Base-by-base conservation (phyloP, 2,113 vertebrate genomes). In the Anolis sagrei region DNA sequence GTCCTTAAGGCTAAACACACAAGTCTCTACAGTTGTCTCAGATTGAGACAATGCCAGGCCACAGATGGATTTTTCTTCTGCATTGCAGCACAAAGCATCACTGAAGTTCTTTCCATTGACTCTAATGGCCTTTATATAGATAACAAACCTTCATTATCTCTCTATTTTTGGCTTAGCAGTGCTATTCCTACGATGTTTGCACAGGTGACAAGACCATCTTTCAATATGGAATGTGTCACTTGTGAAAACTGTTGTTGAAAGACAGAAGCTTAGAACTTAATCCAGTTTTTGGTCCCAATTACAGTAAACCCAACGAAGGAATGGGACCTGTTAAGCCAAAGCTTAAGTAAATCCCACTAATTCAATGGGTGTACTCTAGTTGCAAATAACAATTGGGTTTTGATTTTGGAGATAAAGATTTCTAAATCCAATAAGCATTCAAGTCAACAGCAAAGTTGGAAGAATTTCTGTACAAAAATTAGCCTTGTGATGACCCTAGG, bases 51-150 rank as follows among this genome's bases (percentile, higher is more conserved):
- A 76, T 68, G 18, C 36, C 36, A n/a, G 34, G 13, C 36, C 25
- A 62, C 34, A 66, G 62, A 23, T 49, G 19, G 62, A 19, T 68
- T 36, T 11, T 80, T 68, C 39, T 68, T 68, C 44, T 68, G 44
- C 79, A 74, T 5, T 34, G 11, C 58, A 84, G 62, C n/a, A 66
- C 29, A 62, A 80, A 80, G 54, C 29, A 49, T 58, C 34, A 5
- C 9, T 44, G 44, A 58, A 85, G 58, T 75, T 68, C 64, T 75
- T 83, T 75, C 69, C 75, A 86, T 29, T 7, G 48, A 66, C 49
- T 83, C 51, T 72, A 83, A 32, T 25, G 70, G 80, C 69, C 82
- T 84, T 61, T 73, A 49, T 74, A 70, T 21, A 32, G 62, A 54
- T 62, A 72, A 32, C 34, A 23, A 79, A 5, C 14, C 32, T 23